These are phyloP conservation scores for Sturnira hondurensis DNA, from an alignment of 2,113 vertebrate species.

Conservation along the genomic window DNA sequence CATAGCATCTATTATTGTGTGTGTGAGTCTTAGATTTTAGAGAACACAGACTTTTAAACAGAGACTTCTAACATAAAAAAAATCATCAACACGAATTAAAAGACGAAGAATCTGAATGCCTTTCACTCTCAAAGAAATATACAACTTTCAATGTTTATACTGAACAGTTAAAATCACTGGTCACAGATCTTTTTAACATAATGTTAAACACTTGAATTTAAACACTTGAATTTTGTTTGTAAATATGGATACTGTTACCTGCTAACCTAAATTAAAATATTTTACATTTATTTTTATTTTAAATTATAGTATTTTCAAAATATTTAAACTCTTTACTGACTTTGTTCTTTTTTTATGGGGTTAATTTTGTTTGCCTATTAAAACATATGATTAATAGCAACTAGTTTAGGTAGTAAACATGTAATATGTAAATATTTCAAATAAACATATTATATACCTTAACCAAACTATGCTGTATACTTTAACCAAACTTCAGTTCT, in stretches of 20 bases:
- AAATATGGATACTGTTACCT: neutral
- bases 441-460: neutral
- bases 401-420: neutral
- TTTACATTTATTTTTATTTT: neutral
- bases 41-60: neutral
- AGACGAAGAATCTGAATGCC: neutral
- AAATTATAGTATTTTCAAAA: conserved; percentile 16
- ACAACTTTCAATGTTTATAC: neutral
- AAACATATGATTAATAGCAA: neutral
- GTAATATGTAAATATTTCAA: neutral
- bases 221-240: neutral
- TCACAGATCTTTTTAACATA: neutral
- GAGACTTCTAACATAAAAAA: neutral
- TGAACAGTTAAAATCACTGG: neutral
- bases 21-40: conserved; percentile 2
- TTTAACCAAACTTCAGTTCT: neutral
- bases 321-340: neutral
- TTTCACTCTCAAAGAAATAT: neutral
- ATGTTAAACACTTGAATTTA: neutral
- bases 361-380: conserved; percentile 23
- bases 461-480: neutral
- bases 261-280: neutral
- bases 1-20: neutral
- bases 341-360: neutral
- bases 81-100: neutral